Evolutionary conservation across 2,888 invertebrate genomes (phyloP).

Genomic region (Drosophila trichaetosa): DNA sequence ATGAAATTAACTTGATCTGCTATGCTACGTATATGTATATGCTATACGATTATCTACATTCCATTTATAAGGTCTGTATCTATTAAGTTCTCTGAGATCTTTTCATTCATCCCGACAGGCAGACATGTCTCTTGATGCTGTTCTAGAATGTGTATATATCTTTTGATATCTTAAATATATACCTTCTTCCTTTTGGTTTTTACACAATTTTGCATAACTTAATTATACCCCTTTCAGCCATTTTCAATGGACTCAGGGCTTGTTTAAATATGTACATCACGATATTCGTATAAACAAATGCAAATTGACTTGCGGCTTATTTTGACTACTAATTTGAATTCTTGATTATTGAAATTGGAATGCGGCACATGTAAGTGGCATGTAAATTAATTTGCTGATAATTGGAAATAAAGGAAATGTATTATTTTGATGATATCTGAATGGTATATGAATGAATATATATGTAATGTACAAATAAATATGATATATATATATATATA

Average conservation of each 20-base stretch:
- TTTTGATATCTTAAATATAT: too few relatives aligned
- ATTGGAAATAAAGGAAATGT: slow-evolving; percentile 38
- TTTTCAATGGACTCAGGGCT: background rate
- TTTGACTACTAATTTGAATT: slow-evolving; percentile 40
- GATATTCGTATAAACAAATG: background rate
- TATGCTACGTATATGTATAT: too few relatives aligned
- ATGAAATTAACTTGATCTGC: background rate
- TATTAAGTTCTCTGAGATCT: background rate
- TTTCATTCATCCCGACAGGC: background rate
- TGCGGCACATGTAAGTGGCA: slow-evolving; percentile 14
- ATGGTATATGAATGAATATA: background rate
- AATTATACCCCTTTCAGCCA: background rate
- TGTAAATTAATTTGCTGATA: slow-evolving; percentile 51
- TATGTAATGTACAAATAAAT: background rate
- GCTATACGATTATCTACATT: background rate
- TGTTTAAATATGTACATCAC: background rate
- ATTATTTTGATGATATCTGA: background rate
- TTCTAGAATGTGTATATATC: background rate
- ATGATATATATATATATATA: too few relatives aligned
- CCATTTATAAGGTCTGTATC: background rate
- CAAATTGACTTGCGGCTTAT: slow-evolving; percentile 10
- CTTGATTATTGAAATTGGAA: slow-evolving; percentile 20
- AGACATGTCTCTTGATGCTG: background rate
- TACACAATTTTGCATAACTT: background rate
- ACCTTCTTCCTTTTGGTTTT: background rate